Evolutionary conservation across 2,888 invertebrate species (phyloP).

Genomic region (Calliopum simillimum): DNA sequence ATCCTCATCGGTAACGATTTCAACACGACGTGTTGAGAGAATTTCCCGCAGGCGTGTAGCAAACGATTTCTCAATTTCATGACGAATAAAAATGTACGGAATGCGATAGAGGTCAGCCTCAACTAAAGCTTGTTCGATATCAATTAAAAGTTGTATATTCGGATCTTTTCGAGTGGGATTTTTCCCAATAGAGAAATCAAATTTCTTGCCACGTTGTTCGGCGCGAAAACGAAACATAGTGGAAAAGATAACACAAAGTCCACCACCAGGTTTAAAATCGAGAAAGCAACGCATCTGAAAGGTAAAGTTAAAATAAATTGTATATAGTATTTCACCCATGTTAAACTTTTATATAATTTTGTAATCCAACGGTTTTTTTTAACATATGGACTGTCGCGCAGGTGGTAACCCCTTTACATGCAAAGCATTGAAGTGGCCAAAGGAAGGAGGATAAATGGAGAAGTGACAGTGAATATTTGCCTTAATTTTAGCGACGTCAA

Average conservation of each 20-base stretch:
- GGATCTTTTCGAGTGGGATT: conserved; percentile 91
- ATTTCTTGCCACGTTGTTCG: conserved; percentile 95
- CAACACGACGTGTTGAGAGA: conserved; percentile 87
- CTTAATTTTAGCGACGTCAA: too few species aligned
- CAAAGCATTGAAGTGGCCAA: too few species aligned
- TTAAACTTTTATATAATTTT: too few species aligned
- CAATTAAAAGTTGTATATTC: conserved; percentile 93
- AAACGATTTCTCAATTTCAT: conserved; percentile 87
- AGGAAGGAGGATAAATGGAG: too few species aligned
- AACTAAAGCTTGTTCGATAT: conserved; percentile 85
- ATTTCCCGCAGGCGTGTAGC: conserved; percentile 88
- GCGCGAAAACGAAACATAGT: conserved; percentile 95
- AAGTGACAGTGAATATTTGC: too few species aligned
- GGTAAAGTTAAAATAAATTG: neutral
- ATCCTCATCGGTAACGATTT: conserved; percentile 75
- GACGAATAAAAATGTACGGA: conserved; percentile 83
- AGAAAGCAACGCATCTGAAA: conserved; percentile 90
- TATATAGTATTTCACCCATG: too few species aligned
- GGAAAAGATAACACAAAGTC: conserved; percentile 91
- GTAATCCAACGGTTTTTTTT: too few species aligned
- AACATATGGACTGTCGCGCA: too few species aligned
- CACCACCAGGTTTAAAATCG: conserved; percentile 95
- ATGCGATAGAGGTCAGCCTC: conserved; percentile 83
- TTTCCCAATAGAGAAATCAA: conserved; percentile 84
- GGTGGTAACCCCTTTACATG: too few species aligned